phyloP scores from a whole-genome alignment of 1,140 invertebrate genomes.

The Pomacea maculata region DNA sequence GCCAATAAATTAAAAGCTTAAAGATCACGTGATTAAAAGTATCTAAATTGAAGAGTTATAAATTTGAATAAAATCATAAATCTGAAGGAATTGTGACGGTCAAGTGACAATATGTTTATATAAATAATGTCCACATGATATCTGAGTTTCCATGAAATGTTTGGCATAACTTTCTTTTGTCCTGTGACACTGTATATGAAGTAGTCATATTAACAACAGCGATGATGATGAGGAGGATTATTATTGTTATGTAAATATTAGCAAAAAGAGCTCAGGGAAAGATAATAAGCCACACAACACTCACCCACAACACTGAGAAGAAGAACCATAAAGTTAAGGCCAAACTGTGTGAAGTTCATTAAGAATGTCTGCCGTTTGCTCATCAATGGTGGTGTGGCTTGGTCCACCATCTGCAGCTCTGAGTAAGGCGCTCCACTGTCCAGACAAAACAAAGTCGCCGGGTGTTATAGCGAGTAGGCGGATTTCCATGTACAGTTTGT shows the following conservation, averaged over 20 bases:
- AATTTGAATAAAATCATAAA: too few relatives aligned
- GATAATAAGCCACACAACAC: conserved; percentile 2
- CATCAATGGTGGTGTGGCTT: conserved; percentile 30
- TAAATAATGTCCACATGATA: too few relatives aligned
- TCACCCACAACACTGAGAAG: conserved; percentile 58
- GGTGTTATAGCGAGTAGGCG: not conserved
- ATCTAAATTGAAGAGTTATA: not conserved
- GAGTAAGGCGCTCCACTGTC: conserved; percentile 27
- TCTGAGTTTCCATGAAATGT: too few relatives aligned
- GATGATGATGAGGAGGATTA: too few relatives aligned
- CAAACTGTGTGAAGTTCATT: conserved; percentile 57
- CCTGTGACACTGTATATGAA: too few relatives aligned
- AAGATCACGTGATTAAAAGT: not conserved
- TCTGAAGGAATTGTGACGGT: too few relatives aligned
- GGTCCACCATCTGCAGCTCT: conserved; percentile 35
- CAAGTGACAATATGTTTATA: too few relatives aligned
- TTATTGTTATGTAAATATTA: not conserved
- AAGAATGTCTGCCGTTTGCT: conserved; percentile 42
- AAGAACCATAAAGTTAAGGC: conserved; percentile 60
- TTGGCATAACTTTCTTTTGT: too few relatives aligned
- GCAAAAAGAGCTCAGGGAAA: not conserved
- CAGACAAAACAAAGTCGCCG: not conserved
- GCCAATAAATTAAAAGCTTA: not conserved
- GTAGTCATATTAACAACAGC: not conserved
- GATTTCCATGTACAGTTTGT: not conserved